Percentiles rank a stretch among this genome's conserved stretches.
These are phyloP conservation scores for Mellilla xanthometata DNA, from an alignment of 2,888 invertebrate species.

Conservation along the genomic window DNA sequence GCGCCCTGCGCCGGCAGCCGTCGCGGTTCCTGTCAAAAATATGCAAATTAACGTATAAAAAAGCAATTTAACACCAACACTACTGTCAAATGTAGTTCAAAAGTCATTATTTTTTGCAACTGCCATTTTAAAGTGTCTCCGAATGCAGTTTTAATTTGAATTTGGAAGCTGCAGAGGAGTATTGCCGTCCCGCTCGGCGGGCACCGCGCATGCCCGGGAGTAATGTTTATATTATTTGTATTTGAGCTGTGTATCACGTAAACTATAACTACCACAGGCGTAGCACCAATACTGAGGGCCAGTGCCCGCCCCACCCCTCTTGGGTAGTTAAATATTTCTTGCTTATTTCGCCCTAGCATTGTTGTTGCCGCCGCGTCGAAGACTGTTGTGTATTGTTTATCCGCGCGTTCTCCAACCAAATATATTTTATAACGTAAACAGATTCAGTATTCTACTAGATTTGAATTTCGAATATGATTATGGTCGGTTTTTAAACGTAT, in stretches of 20 bases:
- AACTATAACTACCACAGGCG: conserved; percentile 83
- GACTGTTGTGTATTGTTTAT: conserved; percentile 81
- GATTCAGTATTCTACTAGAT: conserved; percentile 18
- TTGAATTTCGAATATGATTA: conserved; percentile 21
- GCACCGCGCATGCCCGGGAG: conserved; percentile 76
- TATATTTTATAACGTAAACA: conserved; percentile 57
- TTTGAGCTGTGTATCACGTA: conserved; percentile 84
- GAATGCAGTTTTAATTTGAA: conserved; percentile 32
- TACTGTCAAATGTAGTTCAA: conserved; percentile 52
- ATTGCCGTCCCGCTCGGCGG: conserved; percentile 62
- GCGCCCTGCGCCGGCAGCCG: conserved; percentile 48
- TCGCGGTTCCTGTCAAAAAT: conserved; percentile 72
- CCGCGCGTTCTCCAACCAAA: conserved; percentile 61
- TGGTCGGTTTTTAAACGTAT: conserved; percentile 25
- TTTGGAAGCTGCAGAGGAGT: conserved; percentile 26
- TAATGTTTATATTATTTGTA: conserved; percentile 84
- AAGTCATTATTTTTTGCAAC: conserved; percentile 38
- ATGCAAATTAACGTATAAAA: conserved; percentile 80
- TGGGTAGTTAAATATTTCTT: conserved; percentile 83
- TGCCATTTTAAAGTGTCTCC: conserved; percentile 30
- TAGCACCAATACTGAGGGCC: conserved; percentile 81
- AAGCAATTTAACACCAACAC: conserved; percentile 60
- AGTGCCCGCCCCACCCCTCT: conserved; percentile 74
- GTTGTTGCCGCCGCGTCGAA: conserved; percentile 78
- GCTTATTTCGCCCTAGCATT: conserved; percentile 83